phyloP scores from a whole-genome alignment of 2,888 invertebrate genomes.

The Neoitamus cyanurus region DNA sequence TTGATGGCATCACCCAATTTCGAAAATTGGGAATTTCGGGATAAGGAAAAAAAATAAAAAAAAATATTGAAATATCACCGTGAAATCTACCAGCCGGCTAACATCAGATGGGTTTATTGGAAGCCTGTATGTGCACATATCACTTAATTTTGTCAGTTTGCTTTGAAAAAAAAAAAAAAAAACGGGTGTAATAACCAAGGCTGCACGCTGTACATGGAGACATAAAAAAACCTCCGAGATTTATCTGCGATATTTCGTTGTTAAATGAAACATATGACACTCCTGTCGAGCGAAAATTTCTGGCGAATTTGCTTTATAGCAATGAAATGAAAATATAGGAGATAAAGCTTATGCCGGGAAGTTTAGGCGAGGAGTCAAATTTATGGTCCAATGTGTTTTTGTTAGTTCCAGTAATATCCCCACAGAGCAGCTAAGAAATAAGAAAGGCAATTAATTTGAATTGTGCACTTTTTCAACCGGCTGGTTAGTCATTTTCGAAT shows the following conservation, averaged over 20 bases:
- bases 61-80: not conserved
- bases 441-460: not conserved
- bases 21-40: too few relatives aligned
- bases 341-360: not conserved
- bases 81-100: not conserved
- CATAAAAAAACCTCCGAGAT: not conserved
- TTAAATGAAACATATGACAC: not conserved
- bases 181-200: not conserved
- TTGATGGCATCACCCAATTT: too few relatives aligned
- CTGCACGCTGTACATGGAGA: not conserved
- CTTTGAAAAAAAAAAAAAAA: not conserved
- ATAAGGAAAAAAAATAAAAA: too few relatives aligned
- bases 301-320: not conserved
- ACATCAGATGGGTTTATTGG: not conserved
- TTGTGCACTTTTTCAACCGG: not conserved
- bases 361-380: not conserved
- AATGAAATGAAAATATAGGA: not conserved
- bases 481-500: not conserved
- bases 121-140: not conserved
- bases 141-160: not conserved
- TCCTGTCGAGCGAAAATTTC: not conserved
- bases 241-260: not conserved
- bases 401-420: not conserved
- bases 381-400: not conserved
- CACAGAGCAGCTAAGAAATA: not conserved